phyloP scores from a whole-genome alignment of 2,888 invertebrate genomes.

The Altica lythri region DNA sequence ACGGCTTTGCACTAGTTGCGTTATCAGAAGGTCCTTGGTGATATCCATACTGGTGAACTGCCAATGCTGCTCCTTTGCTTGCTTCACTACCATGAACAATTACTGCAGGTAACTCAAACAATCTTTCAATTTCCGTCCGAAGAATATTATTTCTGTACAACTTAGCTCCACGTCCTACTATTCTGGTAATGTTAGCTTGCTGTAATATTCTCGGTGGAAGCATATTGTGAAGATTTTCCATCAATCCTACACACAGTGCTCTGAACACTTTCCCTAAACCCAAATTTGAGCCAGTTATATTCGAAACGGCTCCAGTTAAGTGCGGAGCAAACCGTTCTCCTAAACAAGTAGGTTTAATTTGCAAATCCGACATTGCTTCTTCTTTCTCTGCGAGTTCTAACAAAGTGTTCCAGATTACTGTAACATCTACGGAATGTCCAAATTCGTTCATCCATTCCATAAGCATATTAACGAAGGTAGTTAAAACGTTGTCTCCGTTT shows the following conservation, averaged over 20 bases:
- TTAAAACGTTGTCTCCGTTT: constrained; percentile 80
- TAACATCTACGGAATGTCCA: constrained; percentile 67
- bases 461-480: constrained; percentile 77
- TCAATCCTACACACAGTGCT: constrained; percentile 75
- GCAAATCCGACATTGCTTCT: constrained; percentile 62
- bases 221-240: constrained; percentile 78
- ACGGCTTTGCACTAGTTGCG: too few relatives aligned
- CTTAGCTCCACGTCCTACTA: constrained; percentile 82
- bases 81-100: constrained; percentile 75
- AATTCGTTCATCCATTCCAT: constrained; percentile 81
- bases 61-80: constrained; percentile 73
- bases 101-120: constrained; percentile 71
- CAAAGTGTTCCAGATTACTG: constrained; percentile 79
- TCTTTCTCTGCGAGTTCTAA: constrained; percentile 65
- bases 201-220: constrained; percentile 74
- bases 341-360: constrained; percentile 71
- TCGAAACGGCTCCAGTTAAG: constrained; percentile 68
- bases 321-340: constrained; percentile 78
- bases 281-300: constrained; percentile 74
- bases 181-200: constrained; percentile 69
- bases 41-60: constrained; percentile 44
- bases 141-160: constrained; percentile 74
- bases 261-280: constrained; percentile 73
- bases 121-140: constrained; percentile 70
- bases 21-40: too few relatives aligned